These are phyloP conservation scores for Lordiphosa collinella DNA, from an alignment of 1,140 invertebrate species.

Conservation along the genomic window DNA sequence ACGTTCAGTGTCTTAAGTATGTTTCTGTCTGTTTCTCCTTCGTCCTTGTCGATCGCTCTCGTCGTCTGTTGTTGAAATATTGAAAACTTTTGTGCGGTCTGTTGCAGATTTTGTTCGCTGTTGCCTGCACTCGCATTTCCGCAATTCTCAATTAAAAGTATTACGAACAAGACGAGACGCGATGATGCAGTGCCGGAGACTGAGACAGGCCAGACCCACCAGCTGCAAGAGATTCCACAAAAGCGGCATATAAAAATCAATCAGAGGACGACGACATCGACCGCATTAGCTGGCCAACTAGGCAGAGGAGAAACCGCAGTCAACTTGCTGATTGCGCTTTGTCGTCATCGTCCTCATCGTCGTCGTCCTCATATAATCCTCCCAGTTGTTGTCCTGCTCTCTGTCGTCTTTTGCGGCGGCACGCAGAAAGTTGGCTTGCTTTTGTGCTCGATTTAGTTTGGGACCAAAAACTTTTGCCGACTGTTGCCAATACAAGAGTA, in stretches of 20 bases:
- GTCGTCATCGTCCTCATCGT: conserved; percentile 1
- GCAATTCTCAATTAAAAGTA: conserved; percentile 77
- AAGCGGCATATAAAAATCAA: conserved; percentile 69
- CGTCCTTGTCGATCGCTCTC: neutral
- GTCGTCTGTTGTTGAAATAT: conserved; percentile 40
- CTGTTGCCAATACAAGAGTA: conserved; percentile 65
- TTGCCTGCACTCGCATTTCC: conserved; percentile 67
- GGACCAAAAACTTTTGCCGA: conserved; percentile 51
- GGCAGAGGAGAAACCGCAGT: conserved; percentile 47
- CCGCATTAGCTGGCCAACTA: conserved; percentile 71
- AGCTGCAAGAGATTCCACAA: conserved; percentile 13
- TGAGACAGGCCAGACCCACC: too few species aligned
- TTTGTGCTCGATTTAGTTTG: conserved; percentile 68
- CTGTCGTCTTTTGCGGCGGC: conserved; percentile 45
- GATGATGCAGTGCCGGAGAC: neutral
- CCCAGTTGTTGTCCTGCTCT: neutral
- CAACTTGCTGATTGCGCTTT: conserved; percentile 69
- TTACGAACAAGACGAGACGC: conserved; percentile 23
- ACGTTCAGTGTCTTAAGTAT: too few species aligned
- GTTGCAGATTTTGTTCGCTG: conserved; percentile 39
- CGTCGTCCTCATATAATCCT: conserved; percentile 11
- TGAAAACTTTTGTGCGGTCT: conserved; percentile 65
- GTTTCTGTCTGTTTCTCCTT: conserved; percentile 2
- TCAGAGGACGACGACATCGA: conserved; percentile 57
- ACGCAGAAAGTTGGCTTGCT: conserved; percentile 34